Evolutionary conservation across 2,888 invertebrate genomes (phyloP).

Genomic region (Pherbina coryleti): DNA sequence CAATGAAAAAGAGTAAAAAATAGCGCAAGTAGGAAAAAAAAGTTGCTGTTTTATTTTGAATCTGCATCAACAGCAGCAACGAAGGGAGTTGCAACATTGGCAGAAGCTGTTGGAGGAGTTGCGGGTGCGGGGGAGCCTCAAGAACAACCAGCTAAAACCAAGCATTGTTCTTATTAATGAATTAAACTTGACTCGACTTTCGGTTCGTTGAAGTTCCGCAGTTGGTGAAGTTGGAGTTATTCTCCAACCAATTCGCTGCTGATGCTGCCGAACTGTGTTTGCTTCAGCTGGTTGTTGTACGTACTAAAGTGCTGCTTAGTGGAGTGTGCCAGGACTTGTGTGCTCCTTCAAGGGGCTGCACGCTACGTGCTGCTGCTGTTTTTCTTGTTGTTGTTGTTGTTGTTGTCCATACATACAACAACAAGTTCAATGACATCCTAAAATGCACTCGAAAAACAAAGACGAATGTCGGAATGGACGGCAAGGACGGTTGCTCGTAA

Average conservation of each 20-base stretch:
- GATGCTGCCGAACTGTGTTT: background rate
- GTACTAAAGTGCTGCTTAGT: conserved; percentile 19
- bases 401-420: conserved; percentile 16
- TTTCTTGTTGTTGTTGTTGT: conserved; percentile 9
- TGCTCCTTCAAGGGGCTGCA: background rate
- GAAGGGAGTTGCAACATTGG: background rate
- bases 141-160: conserved; percentile 13
- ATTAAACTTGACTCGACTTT: conserved; percentile 68
- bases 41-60: conserved; percentile 47
- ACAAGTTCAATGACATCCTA: conserved; percentile 38
- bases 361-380: background rate
- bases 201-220: conserved; percentile 56
- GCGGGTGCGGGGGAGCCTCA: background rate
- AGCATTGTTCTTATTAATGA: conserved; percentile 56
- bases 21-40: background rate
- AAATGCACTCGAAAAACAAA: conserved; percentile 29
- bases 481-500: conserved; percentile 7
- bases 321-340: background rate
- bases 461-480: conserved; percentile 18
- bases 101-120: conserved; percentile 31
- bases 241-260: background rate
- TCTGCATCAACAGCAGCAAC: background rate
- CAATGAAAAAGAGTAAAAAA: conserved; percentile 53
- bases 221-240: background rate
- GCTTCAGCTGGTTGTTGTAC: conserved; percentile 10